Base-by-base conservation (phyloP, 2,888 invertebrate species). In the Timandra comae region DNA sequence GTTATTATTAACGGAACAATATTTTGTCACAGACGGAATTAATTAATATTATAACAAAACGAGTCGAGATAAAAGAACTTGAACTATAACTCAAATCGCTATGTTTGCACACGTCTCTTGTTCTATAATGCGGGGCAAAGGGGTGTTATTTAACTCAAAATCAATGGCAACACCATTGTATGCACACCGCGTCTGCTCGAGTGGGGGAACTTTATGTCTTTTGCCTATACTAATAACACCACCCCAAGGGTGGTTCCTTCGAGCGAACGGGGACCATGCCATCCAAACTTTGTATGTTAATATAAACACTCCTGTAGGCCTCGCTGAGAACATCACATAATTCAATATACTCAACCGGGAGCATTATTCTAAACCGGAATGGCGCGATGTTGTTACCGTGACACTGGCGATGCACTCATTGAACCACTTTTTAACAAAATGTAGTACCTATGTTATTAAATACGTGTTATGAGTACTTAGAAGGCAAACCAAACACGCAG, bases 191-290 rank as follows among this genome's bases (percentile, higher is more conserved):
- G 79, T 77, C 68, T 63, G 61, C 48, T 56, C 46, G 45, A 50
- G 44, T 68, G 68, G 70, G 73, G 65, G 69, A 62, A 66, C 61
- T 70, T 76, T 77, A 76, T 77, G 74, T 77, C 78, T 77, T 76
- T 71, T 78, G 75, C 77, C 76, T 75, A 75, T 76, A 79, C 80
- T 80, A 79, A 80, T 80, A 80, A 78, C 72, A 69, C 72, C 77
- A 78, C 63, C 70, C 64, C 54, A 59, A 70, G 79, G 81, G 79
- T 72, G 77, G 70, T 70, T 63, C 70, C 70, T 75, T 69, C 57
- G 60, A 48, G 62, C 61, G 51, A 16, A 16, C 16, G 16, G 16
- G 16, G 16, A 16, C 16, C 68, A 63, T 66, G 62, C 67, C 67
- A 65, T 62, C 73, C 62, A 67, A 77, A 78, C 70, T 78, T 76